Conservation (phyloP, 2,797 vertebrate species). For the Rhadinocentrus ornatus region DNA sequence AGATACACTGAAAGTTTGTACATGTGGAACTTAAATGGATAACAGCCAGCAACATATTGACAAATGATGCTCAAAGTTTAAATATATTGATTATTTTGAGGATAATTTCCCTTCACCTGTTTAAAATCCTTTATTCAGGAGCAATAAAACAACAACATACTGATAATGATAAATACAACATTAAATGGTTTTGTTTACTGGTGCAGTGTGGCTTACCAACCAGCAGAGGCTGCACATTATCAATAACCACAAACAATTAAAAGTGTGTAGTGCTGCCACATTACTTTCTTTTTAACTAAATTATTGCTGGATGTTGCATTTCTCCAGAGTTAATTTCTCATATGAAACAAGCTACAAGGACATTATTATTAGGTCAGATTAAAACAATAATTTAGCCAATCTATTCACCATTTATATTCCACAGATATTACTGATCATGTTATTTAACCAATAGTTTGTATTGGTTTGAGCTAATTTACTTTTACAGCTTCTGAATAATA, state of each 20-base stretch:
- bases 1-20: neutral
- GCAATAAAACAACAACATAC: neutral
- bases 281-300: neutral
- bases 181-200: neutral
- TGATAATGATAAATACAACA: neutral
- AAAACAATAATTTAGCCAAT: neutral
- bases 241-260: neutral
- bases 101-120: neutral
- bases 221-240: slow-evolving; percentile 40
- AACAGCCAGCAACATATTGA: neutral
- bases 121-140: neutral
- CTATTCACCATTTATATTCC: neutral
- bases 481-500: neutral
- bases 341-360: neutral
- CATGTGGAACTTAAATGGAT: neutral
- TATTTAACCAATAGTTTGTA: neutral
- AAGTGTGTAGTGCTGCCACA: neutral
- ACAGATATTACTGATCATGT: neutral
- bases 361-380: neutral
- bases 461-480: neutral
- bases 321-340: neutral
- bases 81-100: neutral
- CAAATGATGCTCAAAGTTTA: neutral
- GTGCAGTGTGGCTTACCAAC: slow-evolving; percentile 6
- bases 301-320: neutral